A percentile compares a stretch with the other conserved stretches of the same genome.
phyloP scores from a whole-genome alignment of 2,113 vertebrate genomes.

The Chrysemys picta region DNA sequence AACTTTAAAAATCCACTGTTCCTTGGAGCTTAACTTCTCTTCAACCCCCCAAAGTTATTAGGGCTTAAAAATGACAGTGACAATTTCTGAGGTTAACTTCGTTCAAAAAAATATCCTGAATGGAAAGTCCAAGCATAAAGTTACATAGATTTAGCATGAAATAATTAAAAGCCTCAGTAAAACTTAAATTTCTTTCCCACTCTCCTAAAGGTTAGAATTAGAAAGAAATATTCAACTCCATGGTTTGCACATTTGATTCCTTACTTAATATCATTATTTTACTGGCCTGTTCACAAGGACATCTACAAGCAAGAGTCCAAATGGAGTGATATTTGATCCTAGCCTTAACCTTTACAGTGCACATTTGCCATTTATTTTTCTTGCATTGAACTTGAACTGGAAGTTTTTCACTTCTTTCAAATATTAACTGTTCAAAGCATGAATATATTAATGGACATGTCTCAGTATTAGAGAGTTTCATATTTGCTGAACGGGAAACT shows the following conservation, averaged over 20 bases:
- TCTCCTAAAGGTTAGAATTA: not conserved
- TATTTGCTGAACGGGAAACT: not conserved
- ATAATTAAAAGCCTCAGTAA: not conserved
- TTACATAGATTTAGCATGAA: not conserved
- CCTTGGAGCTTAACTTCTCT: not conserved
- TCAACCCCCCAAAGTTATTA: not conserved
- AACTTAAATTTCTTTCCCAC: not conserved
- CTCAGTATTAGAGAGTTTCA: not conserved
- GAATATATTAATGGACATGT: not conserved
- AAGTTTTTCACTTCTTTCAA: not conserved
- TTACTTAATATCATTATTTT: not conserved
- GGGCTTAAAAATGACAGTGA: not conserved
- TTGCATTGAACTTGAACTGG: not conserved
- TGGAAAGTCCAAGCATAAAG: not conserved
- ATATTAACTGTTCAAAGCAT: not conserved
- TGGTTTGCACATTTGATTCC: not conserved
- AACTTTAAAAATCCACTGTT: not conserved
- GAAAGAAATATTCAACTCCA: not conserved
- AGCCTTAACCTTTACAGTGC: not conserved
- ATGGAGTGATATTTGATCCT: not conserved
- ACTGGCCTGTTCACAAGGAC: not conserved
- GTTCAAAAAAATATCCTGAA: not conserved
- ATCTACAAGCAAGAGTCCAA: not conserved
- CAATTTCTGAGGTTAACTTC: not conserved
- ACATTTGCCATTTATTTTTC: not conserved